phyloP scores from a whole-genome alignment of 2,113 vertebrate genomes.

The Tichodroma muraria region DNA sequence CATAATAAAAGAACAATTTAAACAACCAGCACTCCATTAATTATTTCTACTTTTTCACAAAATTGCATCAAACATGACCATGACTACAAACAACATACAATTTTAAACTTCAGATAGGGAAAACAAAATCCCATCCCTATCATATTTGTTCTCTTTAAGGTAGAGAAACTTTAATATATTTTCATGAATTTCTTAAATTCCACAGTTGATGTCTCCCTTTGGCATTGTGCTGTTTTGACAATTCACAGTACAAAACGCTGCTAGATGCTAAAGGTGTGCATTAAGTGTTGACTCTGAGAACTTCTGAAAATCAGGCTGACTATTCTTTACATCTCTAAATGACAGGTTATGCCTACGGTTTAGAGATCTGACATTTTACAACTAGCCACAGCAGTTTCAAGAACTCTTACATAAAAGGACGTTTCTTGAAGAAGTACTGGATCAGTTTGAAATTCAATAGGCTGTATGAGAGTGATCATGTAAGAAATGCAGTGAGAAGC shows the following conservation, averaged over 20 bases:
- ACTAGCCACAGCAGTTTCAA: not conserved
- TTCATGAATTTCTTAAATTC: not conserved
- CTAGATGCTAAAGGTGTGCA: not conserved
- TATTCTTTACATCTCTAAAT: not conserved
- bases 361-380: not conserved
- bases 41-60: not conserved
- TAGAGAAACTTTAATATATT: not conserved
- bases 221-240: not conserved
- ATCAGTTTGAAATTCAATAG: not conserved
- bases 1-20: not conserved
- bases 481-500: not conserved
- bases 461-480: not conserved
- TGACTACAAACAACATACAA: rapidly evolving
- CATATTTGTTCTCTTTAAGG: not conserved
- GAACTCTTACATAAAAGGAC: not conserved
- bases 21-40: not conserved
- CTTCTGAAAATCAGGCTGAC: not conserved
- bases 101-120: not conserved
- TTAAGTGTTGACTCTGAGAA: not conserved
- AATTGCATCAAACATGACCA: not conserved
- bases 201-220: not conserved
- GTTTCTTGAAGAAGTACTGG: not conserved
- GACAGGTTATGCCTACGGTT: not conserved
- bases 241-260: not conserved
- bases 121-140: not conserved